Evolutionary conservation across 1,140 invertebrate species (phyloP), one percentile per base, ranked within the genome.

Genomic region (Pseudomyrmex gracilis): DNA sequence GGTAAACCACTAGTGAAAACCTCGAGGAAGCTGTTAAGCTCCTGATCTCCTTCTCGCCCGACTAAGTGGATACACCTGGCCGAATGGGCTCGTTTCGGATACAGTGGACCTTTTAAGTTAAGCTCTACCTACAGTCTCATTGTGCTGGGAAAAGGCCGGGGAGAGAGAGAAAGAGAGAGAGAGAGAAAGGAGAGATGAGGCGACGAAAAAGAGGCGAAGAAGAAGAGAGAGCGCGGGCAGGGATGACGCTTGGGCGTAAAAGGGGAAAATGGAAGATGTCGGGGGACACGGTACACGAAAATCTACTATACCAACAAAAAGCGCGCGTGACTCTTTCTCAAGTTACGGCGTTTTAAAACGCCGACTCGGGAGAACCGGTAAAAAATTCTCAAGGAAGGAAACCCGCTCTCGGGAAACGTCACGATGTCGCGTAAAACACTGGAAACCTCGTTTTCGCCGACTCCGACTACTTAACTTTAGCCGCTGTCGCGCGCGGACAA

Each of bases 81-180:
- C 85, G 86, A 88, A 88, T 87, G 86, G 86, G 86, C 86, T 88
- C 87, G 87, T 88, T 88, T 88, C 83, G 71, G 60, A 87, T 87
- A 87, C 86, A 84, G 87, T 87, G 82, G 87, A 87, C 87, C 87
- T 88, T 88, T 88, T 87, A 87, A 87, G 86, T 87, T 87, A 87
- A 87, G 87, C 87, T 85, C 83, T 84, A 49, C 70, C 83, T 82
- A 87, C 82, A 82, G 86, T 66, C 83, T 87, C 86, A 87, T 88
- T 88, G 86, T 85, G 83, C 83, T 47, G 53, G 70, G 74, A 47
- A 76, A 57, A 55, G 70, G 8, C 17, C 43, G 63, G 64, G 47
- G 76, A 34, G 34, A 66, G 47, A 57, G 45, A 1, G 55, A 47
- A 13, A 17, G 7, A 7, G 5, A 34, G 0, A 34, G 1, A 24